Evolutionary conservation across 2,888 invertebrate genomes (phyloP), one percentile per base, ranked within the genome.

Genomic region (Polyommatus iphigenia): DNA sequence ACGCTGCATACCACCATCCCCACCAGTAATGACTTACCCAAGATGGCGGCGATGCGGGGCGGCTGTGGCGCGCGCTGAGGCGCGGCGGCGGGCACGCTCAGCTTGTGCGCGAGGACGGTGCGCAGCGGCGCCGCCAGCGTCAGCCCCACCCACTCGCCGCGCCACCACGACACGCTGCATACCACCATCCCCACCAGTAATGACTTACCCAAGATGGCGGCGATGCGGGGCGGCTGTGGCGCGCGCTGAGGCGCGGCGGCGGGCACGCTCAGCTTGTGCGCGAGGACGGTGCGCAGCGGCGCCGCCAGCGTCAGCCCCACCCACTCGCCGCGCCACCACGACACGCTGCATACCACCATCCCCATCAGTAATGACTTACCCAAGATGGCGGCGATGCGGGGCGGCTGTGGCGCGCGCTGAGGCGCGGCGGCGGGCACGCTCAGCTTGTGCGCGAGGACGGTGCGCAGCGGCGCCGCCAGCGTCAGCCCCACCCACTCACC

Each of bases 401-500:
- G 84, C 85, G 20, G 82, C 2, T 76, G 0, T 84, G 83, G 3
- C 81, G 78, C 83, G 32, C 77, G 75, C 78, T 79, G 71, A 10
- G 78, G 86, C 13, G 78, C 78, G 3, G 82, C 82, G n/a, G 88
- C 87, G 24, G 93, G 90, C 78, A 94, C 89, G 1, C 87, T 82
- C 77, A 92, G 89, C 83, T 91, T 91, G 82, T 88, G 89, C 3
- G 87, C 87, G 79, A 91, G 92, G 79, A 93, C 94, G 1, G 95
- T 89, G 71, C 87, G 85, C 36, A 96, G 87, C 80, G 95, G 94
- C 46, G 95, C 95, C 72, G 92, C 91, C 80, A 96, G 90, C 15
- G 95, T 95, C 80, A 95, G 94, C 77, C 95, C 95, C 80, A 95
- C 95, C 95, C 95, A 95, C 88, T 96, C 96, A 8, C 95, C 95